Percentiles rank a stretch among this genome's conserved stretches.
These are phyloP conservation scores for Belonocnema kinseyi DNA, from an alignment of 1,140 invertebrate genomes.

Conservation along the genomic window DNA sequence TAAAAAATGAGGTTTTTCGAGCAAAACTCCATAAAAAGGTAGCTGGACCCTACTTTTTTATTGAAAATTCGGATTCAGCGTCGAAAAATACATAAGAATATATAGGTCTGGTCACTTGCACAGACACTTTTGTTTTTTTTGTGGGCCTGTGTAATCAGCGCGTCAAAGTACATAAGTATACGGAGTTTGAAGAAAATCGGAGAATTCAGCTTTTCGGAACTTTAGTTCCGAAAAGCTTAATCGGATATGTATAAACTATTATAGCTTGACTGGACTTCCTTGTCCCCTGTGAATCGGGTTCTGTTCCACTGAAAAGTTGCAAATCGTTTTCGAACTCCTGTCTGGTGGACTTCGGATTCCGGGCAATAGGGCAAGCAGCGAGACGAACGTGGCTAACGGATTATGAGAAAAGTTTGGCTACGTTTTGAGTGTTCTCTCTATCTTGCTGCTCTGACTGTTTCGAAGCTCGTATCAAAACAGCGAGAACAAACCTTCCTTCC, in stretches of 20 bases:
- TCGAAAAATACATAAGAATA: no score
- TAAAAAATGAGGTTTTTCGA: no score
- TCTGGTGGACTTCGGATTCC: slow-evolving; percentile 41
- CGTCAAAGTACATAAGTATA: no score
- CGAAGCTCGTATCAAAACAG: slow-evolving; percentile 25
- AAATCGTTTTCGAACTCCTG: slow-evolving; percentile 33
- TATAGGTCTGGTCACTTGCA: no score
- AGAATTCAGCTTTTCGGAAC: no score
- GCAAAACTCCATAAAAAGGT: no score
- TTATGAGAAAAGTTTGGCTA: slow-evolving; percentile 51
- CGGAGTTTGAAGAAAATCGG: no score
- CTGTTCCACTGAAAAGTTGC: slow-evolving; percentile 7
- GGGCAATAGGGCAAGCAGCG: slow-evolving; percentile 31
- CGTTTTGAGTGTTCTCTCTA: slow-evolving; percentile 25
- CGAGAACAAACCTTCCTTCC: slow-evolving; percentile 17
- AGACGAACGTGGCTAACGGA: slow-evolving; percentile 38
- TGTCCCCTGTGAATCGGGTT: background rate
- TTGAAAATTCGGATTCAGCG: no score
- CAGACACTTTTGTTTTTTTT: no score
- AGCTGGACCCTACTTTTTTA: no score
- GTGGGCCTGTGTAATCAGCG: no score
- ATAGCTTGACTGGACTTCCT: background rate
- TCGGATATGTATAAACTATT: background rate
- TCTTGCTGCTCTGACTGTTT: slow-evolving; percentile 14
- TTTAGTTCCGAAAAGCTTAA: no score